These are phyloP conservation scores for Drosophila seguyi DNA, from an alignment of 1,140 invertebrate species.

Conservation along the genomic window DNA sequence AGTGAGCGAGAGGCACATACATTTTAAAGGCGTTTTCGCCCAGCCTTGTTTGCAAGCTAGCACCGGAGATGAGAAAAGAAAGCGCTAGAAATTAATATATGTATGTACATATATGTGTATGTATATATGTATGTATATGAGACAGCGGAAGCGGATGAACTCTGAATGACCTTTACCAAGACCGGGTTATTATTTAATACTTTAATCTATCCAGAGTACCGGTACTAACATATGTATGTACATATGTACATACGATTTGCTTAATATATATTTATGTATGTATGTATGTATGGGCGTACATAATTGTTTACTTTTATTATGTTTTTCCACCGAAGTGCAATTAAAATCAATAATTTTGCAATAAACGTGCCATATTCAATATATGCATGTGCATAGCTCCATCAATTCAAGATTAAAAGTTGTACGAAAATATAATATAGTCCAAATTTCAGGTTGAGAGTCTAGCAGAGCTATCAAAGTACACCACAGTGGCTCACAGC, in stretches of 20 bases:
- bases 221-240: not conserved
- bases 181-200: not conserved
- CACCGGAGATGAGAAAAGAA: slow-evolving; percentile 14
- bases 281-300: not conserved
- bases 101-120: not conserved
- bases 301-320: not conserved
- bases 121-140: not conserved
- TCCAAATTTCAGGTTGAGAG: slow-evolving; percentile 1
- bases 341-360: not conserved
- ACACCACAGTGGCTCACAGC: not conserved
- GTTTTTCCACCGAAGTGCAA: not conserved
- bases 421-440: slow-evolving; percentile 3
- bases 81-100: slow-evolving; percentile 5
- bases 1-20: slow-evolving; percentile 9
- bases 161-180: slow-evolving; percentile 11
- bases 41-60: slow-evolving; percentile 1
- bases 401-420: not conserved
- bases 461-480: not conserved
- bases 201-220: not conserved
- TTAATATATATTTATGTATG: not conserved
- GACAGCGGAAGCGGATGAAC: not conserved
- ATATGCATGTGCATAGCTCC: not conserved
- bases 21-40: slow-evolving; percentile 3
- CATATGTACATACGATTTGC: not conserved
- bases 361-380: not conserved